Percentiles rank a stretch among this genome's conserved stretches.
phyloP scores from a whole-genome alignment of 2,113 vertebrate species.

The Cryptotis parvus region DNA sequence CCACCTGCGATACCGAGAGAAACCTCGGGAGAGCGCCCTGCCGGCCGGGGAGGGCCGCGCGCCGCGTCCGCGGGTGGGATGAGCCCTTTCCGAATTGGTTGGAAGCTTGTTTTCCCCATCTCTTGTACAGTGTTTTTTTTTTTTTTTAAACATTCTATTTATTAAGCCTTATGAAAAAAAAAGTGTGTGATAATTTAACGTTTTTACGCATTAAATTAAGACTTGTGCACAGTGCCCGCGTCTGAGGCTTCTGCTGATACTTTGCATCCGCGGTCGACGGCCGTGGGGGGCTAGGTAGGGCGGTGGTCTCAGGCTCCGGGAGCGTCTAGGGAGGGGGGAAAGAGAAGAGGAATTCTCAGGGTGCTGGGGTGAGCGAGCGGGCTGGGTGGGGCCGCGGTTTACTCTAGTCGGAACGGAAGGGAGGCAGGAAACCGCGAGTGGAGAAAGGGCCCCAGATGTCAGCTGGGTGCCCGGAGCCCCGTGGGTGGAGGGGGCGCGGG shows the following conservation, averaged over 20 bases:
- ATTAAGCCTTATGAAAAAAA: conserved; percentile 82
- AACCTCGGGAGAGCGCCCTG: conserved; percentile 46
- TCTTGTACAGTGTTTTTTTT: conserved; percentile 70
- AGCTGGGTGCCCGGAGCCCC: conserved; percentile 68
- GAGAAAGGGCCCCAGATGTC: conserved; percentile 80
- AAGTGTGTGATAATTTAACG: conserved; percentile 81
- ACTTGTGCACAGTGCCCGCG: conserved; percentile 64
- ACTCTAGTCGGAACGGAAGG: conserved; percentile 75
- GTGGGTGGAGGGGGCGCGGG: conserved; percentile 7
- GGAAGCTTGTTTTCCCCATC: conserved; percentile 69
- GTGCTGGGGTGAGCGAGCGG: conserved; percentile 35
- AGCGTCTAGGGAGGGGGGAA: neutral
- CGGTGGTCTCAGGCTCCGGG: neutral
- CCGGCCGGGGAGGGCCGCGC: conserved; percentile 7
- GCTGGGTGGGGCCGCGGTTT: conserved; percentile 78
- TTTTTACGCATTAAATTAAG: conserved; percentile 85
- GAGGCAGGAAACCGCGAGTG: conserved; percentile 81
- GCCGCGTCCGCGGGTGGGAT: conserved; percentile 26
- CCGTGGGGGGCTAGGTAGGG: neutral
- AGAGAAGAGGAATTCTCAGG: conserved; percentile 60
- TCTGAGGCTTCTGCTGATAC: conserved; percentile 23
- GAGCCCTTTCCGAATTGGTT: conserved; percentile 62
- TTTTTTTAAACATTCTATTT: conserved; percentile 80
- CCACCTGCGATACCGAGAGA: conserved; percentile 54
- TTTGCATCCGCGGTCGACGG: neutral